Percentiles rank a stretch among this genome's conserved stretches.
Evolutionary conservation across 2,113 vertebrate species (phyloP).

Genomic region (Brachypteracias leptosomus): DNA sequence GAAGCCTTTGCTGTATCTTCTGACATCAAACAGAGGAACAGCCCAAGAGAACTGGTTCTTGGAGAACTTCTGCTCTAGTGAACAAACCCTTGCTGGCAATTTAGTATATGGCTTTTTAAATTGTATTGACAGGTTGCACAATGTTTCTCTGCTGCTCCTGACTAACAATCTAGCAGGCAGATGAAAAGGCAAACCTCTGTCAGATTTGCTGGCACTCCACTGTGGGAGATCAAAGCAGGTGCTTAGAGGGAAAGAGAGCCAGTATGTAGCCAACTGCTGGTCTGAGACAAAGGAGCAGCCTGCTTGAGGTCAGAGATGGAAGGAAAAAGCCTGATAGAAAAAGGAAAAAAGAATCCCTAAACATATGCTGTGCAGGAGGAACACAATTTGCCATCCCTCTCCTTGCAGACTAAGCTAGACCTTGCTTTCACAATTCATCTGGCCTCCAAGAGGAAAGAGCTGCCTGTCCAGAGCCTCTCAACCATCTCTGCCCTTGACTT

Average conservation of each 20-base stretch:
- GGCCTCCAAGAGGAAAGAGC: not conserved
- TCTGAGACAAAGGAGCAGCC: not conserved
- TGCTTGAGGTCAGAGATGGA: not conserved
- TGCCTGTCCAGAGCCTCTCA: not conserved
- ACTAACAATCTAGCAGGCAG: not conserved
- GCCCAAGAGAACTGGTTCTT: not conserved
- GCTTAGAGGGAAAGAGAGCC: not conserved
- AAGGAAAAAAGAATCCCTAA: not conserved
- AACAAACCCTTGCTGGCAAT: not conserved
- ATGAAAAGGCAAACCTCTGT: conserved; percentile 4
- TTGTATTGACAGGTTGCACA: not conserved
- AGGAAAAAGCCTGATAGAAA: not conserved
- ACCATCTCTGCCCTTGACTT: not conserved
- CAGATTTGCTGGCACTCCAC: not conserved
- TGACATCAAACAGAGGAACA: not conserved
- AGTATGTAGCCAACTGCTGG: not conserved
- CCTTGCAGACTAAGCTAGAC: not conserved
- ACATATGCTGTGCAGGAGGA: not conserved
- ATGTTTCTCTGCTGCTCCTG: not conserved
- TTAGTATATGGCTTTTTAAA: not conserved
- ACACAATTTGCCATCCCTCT: not conserved
- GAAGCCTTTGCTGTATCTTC: not conserved
- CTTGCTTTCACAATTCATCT: not conserved
- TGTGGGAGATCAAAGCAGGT: not conserved
- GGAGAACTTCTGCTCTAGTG: not conserved